Evolutionary conservation across 1,140 invertebrate genomes (phyloP), one percentile per base, ranked within the genome.

Genomic region (Sycophila sp.): DNA sequence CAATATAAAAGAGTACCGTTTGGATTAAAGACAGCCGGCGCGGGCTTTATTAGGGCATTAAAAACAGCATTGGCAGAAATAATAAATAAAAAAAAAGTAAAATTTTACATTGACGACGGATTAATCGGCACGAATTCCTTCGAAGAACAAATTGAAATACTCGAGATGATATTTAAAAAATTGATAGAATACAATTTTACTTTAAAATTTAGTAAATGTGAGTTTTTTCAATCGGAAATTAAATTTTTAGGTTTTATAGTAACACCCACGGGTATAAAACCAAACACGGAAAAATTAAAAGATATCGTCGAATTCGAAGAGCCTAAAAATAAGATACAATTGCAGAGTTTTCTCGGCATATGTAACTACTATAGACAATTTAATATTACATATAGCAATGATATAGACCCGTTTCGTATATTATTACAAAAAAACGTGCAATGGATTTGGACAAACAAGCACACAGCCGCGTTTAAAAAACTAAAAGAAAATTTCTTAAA

Each of bases 341-440:
- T 84, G 10, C 74, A 78, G 58, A 68, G 69, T 13, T 84, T 83
- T 74, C 47, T 84, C 11, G 80, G 82, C 0, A 34, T 82, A 3
- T 78, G 81, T 55, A 77, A 76, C 42, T 83, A 71, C 71, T 84
- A 83, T 60, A 55, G 81, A 36, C 34, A 73, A 49, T 85, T 83
- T 70, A 70, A 72, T 32, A 47, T 72, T 11, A 59, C 75, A 63
- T 77, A 78, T 71, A 72, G 64, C 22, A 38, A 66, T 55, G 11
- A 22, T 38, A 75, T 75, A 8, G 17, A 32, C 10, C 76, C 75
- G 2, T 69, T 83, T 10, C 71, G 72, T 22, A 17, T 77, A 3
- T 59, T 83, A 32, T 59, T 81, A 7, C 28, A 32, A 34, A 13
- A 55, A 47, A 30, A 47, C 3, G 17, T 19, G 1, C 24, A 30